Conservation (phyloP, 2,797 vertebrate species). For the Trichosurus vulpecula region DNA sequence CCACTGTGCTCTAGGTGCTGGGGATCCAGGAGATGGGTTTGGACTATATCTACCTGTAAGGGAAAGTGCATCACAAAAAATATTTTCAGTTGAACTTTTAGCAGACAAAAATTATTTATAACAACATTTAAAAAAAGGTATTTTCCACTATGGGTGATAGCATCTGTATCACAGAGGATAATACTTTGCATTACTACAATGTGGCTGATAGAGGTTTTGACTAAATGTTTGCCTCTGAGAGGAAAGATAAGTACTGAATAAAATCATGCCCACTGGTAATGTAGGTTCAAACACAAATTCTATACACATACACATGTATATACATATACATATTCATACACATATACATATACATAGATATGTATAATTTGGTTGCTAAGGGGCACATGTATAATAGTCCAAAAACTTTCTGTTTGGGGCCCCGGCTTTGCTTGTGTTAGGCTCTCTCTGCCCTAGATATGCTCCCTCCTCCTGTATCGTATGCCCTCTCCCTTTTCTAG, state of each 20-base stretch:
- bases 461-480: neutral
- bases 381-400: neutral
- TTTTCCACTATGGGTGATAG: constrained; percentile 36
- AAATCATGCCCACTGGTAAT: constrained; percentile 30
- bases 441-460: neutral
- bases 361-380: neutral
- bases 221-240: constrained; percentile 44
- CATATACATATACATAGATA: neutral
- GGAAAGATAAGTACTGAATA: constrained; percentile 45
- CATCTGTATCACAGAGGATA: constrained; percentile 26
- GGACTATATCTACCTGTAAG: neutral
- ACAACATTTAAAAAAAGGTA: constrained; percentile 7
- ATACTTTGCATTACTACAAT: constrained; percentile 5
- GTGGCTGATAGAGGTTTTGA: constrained; percentile 26
- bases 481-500: neutral
- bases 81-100: constrained; percentile 46
- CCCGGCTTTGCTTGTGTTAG: neutral
- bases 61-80: neutral
- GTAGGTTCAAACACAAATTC: constrained; percentile 16
- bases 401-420: neutral
- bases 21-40: neutral
- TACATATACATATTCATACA: neutral
- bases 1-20: neutral
- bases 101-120: constrained; percentile 16
- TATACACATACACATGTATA: neutral